Conservation (phyloP, 1,140 invertebrate genomes). For the Hylyphantes graminicola region DNA sequence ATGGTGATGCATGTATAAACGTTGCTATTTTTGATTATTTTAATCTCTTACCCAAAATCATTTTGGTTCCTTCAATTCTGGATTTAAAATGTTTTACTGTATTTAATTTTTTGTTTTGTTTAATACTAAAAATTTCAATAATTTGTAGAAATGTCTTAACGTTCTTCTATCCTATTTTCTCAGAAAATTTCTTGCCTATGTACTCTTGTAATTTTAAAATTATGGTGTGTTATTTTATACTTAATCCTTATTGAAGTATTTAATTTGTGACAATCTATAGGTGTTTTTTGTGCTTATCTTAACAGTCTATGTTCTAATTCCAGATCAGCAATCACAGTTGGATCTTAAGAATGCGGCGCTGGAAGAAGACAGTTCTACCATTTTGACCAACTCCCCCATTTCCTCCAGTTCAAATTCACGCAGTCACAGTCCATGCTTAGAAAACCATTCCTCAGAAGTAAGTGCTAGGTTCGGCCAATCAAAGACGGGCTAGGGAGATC, state of each 20-base stretch:
- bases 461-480: neutral
- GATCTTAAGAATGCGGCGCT: slow-evolving; percentile 46
- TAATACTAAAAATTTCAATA: neutral
- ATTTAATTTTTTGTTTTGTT: neutral
- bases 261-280: neutral
- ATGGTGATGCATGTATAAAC: no score
- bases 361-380: slow-evolving; percentile 65
- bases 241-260: neutral
- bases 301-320: neutral
- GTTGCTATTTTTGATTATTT: no score
- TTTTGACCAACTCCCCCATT: slow-evolving; percentile 80
- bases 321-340: slow-evolving; percentile 23
- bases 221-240: neutral
- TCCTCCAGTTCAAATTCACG: slow-evolving; percentile 80
- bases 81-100: neutral
- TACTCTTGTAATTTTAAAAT: neutral
- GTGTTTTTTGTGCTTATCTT: no score
- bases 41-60: no score
- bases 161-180: neutral
- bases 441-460: slow-evolving; percentile 70
- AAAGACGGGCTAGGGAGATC: no score
- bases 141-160: neutral
- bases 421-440: slow-evolving; percentile 72
- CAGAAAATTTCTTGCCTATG: neutral
- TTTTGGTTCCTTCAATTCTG: neutral